Percentiles rank a stretch among this genome's conserved stretches.
Evolutionary conservation across 2,113 vertebrate genomes (phyloP).

Genomic region (Cynopterus brachyotis): DNA sequence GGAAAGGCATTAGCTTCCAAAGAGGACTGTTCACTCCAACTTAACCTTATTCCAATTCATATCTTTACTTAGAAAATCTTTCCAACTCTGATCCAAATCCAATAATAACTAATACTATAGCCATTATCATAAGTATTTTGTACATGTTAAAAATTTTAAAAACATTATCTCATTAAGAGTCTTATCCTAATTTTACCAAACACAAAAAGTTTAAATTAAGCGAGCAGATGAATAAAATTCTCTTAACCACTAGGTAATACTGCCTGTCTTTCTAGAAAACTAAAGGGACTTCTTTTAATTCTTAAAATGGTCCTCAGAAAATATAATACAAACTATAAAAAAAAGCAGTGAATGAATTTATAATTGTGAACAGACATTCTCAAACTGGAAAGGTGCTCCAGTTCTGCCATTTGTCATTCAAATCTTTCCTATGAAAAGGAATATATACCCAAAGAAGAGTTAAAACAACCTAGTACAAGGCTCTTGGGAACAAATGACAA

Average conservation of each 20-base stretch:
- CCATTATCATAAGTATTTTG: background rate
- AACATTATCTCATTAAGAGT: background rate
- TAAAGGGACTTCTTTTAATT: background rate
- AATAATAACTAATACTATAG: background rate
- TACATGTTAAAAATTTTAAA: constrained; percentile 1
- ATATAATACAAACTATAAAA: background rate
- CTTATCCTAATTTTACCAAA: constrained; percentile 43
- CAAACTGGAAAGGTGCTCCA: background rate
- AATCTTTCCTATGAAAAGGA: background rate
- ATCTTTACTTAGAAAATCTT: background rate
- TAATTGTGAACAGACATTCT: constrained; percentile 28
- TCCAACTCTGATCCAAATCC: background rate
- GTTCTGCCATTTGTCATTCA: background rate
- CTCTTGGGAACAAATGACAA: background rate
- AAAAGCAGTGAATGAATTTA: background rate
- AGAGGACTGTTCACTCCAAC: background rate
- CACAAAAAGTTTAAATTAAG: background rate
- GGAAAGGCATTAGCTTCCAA: background rate
- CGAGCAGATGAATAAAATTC: background rate
- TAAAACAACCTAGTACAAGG: background rate
- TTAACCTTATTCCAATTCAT: background rate
- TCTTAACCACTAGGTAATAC: background rate
- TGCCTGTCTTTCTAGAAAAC: constrained; percentile 46
- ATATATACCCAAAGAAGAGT: background rate
- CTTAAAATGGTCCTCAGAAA: background rate